Evolutionary conservation across 37 sponge, comb jelly and placozoan species (phyloP), one percentile per base, ranked within the genome.

Genomic region (Ianthella basta): DNA sequence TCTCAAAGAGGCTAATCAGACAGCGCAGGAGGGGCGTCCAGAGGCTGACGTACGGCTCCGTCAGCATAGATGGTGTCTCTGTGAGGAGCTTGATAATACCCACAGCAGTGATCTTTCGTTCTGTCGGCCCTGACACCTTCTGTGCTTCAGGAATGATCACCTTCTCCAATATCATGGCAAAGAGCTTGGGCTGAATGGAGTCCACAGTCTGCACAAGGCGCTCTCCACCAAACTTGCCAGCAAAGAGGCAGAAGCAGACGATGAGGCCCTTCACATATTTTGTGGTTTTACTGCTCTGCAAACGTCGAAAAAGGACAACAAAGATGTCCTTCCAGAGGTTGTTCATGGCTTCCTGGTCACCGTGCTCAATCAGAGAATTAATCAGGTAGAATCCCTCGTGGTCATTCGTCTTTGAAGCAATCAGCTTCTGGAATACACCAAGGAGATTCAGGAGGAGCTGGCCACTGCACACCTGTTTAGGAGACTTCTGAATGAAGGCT

Each of bases 361-460:
- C 39, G 63, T 87, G 82, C 77, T 99, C 96, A 0, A 99, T 59
- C 44, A 99, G 64, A 38, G 89, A 91, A 32, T 87, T 85, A 29
- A 99, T 81, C 8, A 99, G 90, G 72, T 95, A 95, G 72, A 99
- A 99, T 19, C 99, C 99, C 24, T 95, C 91, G 67, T 99, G 96
- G 64, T 99, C 99, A 59, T 97, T 97, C 4, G 89, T 72, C 61
- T 95, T 95, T 59, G 99, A 99, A 0, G 99, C 97, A 56, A 99
- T 93, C 55, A 99, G 93, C 70, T 99, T 99, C 92, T 99, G 99
- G 59, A 96, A 96, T 19, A 94, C 97, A 29, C 97, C 97, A 32
- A 98, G 87, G 23, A 94, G 55, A 29, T 69, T 84, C 0, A 50
- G 19, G 4, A 95, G 29, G 69, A 83, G 82, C 16, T 92, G 88